phyloP scores from a whole-genome alignment of 2,888 invertebrate species.

The Parnassius orleans region DNA sequence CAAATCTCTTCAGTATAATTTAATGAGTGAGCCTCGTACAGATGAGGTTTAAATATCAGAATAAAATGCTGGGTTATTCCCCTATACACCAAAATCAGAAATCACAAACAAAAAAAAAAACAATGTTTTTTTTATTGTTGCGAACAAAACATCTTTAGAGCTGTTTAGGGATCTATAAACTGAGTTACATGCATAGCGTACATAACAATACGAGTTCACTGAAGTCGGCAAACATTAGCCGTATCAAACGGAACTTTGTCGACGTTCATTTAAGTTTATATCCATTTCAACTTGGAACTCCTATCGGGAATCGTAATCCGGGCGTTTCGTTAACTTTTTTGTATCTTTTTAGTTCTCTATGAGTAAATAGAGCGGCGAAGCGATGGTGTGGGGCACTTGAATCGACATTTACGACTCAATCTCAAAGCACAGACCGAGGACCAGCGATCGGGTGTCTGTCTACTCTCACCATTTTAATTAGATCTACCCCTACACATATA shows the following conservation, averaged over 20 bases:
- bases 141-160: background rate
- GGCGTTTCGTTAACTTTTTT: constrained; percentile 49
- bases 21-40: no score
- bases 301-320: constrained; percentile 50
- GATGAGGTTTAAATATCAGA: no score
- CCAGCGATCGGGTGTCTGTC: constrained; percentile 57
- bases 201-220: constrained; percentile 28
- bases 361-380: constrained; percentile 68
- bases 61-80: no score
- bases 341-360: constrained; percentile 51
- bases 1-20: no score
- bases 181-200: constrained; percentile 13
- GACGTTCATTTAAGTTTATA: constrained; percentile 56
- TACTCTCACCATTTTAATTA: constrained; percentile 59
- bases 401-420: constrained; percentile 79
- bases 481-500: constrained; percentile 46
- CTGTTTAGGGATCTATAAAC: constrained; percentile 13
- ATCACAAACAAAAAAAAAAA: no score
- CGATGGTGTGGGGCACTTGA: constrained; percentile 67
- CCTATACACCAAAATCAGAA: no score
- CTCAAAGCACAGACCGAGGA: constrained; percentile 66
- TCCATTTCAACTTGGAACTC: constrained; percentile 48
- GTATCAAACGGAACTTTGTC: constrained; percentile 43
- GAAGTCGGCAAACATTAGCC: constrained; percentile 54
- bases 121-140: no score